Conservation (phyloP, 2,113 vertebrate species). For the Numenius arquata region DNA sequence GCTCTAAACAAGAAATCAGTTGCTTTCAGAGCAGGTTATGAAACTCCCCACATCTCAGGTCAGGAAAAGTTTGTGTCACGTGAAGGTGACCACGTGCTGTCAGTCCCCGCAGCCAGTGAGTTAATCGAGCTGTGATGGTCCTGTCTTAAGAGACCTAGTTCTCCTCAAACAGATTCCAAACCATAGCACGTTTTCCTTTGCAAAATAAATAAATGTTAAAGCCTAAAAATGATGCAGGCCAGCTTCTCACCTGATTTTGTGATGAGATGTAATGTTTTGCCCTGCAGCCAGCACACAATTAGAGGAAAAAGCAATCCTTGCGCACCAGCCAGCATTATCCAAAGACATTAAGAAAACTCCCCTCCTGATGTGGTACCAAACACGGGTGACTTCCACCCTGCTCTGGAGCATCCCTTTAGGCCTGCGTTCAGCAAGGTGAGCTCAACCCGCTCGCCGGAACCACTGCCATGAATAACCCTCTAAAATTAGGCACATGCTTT, state of each 20-base stretch:
- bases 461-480: background rate
- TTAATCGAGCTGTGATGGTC: background rate
- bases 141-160: background rate
- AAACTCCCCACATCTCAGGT: background rate
- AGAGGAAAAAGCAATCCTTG: background rate
- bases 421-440: background rate
- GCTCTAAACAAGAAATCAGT: background rate
- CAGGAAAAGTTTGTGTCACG: background rate
- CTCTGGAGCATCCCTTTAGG: background rate
- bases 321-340: accelerated
- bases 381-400: background rate
- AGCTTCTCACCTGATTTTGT: background rate
- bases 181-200: background rate
- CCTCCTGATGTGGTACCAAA: background rate
- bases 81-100: background rate
- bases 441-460: background rate
- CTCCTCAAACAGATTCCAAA: background rate
- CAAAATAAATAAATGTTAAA: background rate
- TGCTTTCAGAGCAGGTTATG: background rate
- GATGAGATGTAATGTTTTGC: background rate
- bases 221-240: background rate
- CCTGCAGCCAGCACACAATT: background rate
- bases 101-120: background rate
- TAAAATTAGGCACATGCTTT: background rate
- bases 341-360: background rate